Base-by-base conservation (phyloP, 2,888 invertebrate species). In the Papilio gigon region DNA sequence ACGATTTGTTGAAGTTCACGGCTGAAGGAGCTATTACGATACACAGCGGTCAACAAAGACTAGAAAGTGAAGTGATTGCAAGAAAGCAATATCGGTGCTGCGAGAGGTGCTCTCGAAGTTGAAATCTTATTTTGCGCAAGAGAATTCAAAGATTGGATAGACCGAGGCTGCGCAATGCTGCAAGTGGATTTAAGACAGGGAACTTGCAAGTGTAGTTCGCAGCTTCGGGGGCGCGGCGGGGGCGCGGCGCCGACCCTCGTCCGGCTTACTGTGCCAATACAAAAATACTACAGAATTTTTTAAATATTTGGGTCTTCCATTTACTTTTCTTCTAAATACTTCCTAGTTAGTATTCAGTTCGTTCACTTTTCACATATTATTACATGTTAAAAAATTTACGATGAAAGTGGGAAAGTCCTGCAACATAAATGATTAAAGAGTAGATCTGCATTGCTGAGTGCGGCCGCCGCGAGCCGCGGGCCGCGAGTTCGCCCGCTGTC, bases 151-250 rank as follows among this genome's bases (percentile, higher is more conserved):
- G 61, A 62, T 62, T 44, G 61, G 61, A 62, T 62, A 30, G 44
- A 44, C 44, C 2, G 53, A 30, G 44, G 27, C 42, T 25, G 14
- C 60, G 42, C 61, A 11, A 17, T 42, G n/a, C 27, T 61, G 17
- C n/a, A 44, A 62, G 27, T 62, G 42, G 61, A 62, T 62, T 62
- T 62, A 62, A 62, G 44, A 44, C 61, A 30, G 42, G 30, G 30
- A 56, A 44, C 42, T 44, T 62, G 61, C 61, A 30, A 14, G n/a
- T 40, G 42, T 27, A 17, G 30, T 62, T 27, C 30, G 61, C n/a
- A 27, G 44, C 20, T 3, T 12, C n/a, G n/a, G 37, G 14, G 37
- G 37, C 4, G 14, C 12, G 37, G 40, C n/a, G 40, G n/a, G 17
- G 44, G 20, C 4, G 12, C 12, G 37, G 14, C 4, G 44, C 44